Conservation (phyloP, 2,888 invertebrate species). For the Tolmerus cingulatus region DNA sequence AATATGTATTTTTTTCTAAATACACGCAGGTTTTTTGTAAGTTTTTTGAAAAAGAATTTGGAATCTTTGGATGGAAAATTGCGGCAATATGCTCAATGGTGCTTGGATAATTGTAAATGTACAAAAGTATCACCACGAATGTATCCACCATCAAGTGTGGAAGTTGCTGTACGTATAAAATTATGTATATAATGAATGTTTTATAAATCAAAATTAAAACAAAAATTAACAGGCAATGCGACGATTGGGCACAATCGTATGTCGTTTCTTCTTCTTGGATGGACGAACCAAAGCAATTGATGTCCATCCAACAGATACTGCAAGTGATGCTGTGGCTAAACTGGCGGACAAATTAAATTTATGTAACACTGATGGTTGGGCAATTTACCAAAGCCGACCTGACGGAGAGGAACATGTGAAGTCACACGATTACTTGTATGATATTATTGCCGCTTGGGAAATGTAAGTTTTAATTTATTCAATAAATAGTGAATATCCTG, state of each 20-base stretch:
- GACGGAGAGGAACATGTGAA: conserved; percentile 90
- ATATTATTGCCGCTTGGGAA: conserved; percentile 95
- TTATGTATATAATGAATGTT: not conserved
- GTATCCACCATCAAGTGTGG: conserved; percentile 89
- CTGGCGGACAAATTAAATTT: conserved; percentile 89
- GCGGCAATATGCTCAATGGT: conserved; percentile 91
- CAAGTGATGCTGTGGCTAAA: conserved; percentile 87
- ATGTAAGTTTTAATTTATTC: conserved; percentile 66
- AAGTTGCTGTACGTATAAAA: conserved; percentile 79
- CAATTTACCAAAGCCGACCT: conserved; percentile 87
- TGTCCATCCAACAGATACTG: conserved; percentile 93
- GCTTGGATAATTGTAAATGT: conserved; percentile 89
- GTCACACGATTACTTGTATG: conserved; percentile 90
- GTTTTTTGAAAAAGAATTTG: conserved; percentile 76
- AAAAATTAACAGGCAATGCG: conserved; percentile 76
- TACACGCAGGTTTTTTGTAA: conserved; percentile 72
- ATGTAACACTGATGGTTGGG: conserved; percentile 89
- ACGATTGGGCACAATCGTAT: conserved; percentile 88
- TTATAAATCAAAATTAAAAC: not conserved
- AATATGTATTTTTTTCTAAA: not conserved
- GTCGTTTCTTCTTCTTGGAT: conserved; percentile 93
- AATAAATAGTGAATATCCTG: no score
- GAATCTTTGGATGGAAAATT: conserved; percentile 72
- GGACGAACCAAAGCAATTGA: conserved; percentile 95
- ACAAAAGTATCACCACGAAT: conserved; percentile 82